These are phyloP conservation scores for Lycocorax pyrrhopterus DNA, from an alignment of 2,113 vertebrate genomes.

Conservation along the genomic window DNA sequence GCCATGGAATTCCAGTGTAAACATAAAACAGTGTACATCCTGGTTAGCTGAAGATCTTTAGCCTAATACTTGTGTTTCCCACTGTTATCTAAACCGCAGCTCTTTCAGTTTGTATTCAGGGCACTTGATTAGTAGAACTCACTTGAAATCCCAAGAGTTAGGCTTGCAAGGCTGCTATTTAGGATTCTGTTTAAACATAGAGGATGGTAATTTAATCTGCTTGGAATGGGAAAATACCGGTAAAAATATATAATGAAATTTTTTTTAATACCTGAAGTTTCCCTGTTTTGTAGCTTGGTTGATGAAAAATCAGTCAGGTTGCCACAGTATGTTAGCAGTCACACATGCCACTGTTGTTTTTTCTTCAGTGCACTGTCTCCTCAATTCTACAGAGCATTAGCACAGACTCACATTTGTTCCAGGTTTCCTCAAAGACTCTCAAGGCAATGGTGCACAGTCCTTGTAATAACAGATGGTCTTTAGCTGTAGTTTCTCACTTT, in stretches of 20 bases:
- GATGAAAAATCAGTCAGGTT: neutral
- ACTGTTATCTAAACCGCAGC: neutral
- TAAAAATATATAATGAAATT: neutral
- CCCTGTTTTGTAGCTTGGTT: neutral
- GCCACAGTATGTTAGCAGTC: neutral
- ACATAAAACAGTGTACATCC: neutral
- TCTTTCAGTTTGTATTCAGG: neutral
- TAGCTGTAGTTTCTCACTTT: neutral
- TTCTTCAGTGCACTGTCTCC: neutral
- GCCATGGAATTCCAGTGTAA: neutral
- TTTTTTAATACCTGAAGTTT: neutral
- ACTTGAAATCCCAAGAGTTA: neutral
- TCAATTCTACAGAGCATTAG: neutral
- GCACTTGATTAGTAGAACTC: neutral
- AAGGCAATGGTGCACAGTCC: neutral
- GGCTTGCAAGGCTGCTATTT: neutral
- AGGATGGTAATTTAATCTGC: neutral
- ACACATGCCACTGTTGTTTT: neutral
- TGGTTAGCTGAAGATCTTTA: neutral
- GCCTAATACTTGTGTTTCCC: neutral
- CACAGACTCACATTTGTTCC: neutral
- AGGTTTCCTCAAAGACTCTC: neutral
- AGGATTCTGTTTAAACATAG: neutral
- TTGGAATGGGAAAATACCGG: neutral
- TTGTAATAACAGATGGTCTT: constrained; percentile 14